Evolutionary conservation across 1,140 invertebrate species (phyloP).

Genomic region (Liolophura sinensis): DNA sequence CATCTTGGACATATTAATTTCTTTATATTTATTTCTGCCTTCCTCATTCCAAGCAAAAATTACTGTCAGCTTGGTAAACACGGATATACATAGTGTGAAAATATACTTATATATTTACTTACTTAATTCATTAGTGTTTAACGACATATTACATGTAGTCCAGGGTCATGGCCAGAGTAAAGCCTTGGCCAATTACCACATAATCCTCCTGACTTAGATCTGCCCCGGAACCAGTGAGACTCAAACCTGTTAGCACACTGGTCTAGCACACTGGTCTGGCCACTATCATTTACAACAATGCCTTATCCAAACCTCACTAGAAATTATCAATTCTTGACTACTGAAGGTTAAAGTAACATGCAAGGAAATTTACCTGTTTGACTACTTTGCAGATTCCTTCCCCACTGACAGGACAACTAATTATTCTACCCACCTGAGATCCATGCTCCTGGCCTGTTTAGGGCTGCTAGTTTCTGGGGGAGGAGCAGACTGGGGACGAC

Average conservation of each 20-base stretch:
- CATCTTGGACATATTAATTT: constrained; percentile 3
- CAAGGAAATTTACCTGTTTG: background rate
- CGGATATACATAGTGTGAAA: background rate
- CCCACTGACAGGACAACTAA: too few relatives aligned
- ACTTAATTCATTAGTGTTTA: background rate
- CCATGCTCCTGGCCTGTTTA: constrained; percentile 20
- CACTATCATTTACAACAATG: background rate
- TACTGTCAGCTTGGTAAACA: background rate
- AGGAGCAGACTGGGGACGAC: constrained; percentile 27
- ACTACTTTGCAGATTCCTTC: background rate
- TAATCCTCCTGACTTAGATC: background rate
- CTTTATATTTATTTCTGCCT: background rate
- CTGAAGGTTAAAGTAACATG: too few relatives aligned
- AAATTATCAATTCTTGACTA: too few relatives aligned
- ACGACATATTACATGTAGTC: too few relatives aligned
- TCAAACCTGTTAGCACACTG: background rate
- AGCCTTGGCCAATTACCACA: background rate
- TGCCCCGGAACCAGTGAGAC: background rate
- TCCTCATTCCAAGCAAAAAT: background rate
- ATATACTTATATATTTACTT: background rate
- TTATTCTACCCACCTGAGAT: constrained; percentile 27
- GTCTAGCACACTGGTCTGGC: background rate
- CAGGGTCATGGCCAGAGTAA: too few relatives aligned
- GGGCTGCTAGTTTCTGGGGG: constrained; percentile 29
- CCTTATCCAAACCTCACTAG: background rate